A percentile compares a stretch with the other conserved stretches of the same genome.
These are phyloP conservation scores for Ormyrus nitidulus DNA, from an alignment of 2,888 invertebrate species.

Conservation along the genomic window DNA sequence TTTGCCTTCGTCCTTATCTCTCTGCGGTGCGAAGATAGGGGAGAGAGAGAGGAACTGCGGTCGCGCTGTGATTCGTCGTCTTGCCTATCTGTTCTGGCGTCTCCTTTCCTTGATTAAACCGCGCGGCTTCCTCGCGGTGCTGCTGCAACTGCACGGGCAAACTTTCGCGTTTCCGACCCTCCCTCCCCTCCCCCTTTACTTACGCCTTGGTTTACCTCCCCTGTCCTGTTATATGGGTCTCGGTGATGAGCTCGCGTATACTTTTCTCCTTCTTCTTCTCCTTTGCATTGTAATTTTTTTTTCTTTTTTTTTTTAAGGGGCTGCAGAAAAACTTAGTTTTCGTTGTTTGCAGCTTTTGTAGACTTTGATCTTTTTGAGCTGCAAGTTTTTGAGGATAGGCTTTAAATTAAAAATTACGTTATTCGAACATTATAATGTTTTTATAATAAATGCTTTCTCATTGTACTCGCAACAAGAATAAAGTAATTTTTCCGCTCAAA, in stretches of 20 bases:
- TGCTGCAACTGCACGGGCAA: conserved; percentile 40
- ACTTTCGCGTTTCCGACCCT: conserved; percentile 19
- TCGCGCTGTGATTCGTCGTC: conserved; percentile 26
- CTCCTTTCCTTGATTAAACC: conserved; percentile 70
- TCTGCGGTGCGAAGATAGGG: too few species aligned
- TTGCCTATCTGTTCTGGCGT: conserved; percentile 57
- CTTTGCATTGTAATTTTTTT: conserved; percentile 4
- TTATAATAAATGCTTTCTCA: too few species aligned
- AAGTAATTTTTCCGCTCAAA: too few species aligned
- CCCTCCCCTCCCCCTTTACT: background rate
- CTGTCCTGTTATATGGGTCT: conserved; percentile 30
- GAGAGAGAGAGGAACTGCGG: background rate
- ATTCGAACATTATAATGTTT: too few species aligned
- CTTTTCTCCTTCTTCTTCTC: conserved; percentile 5
- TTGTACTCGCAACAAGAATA: too few species aligned
- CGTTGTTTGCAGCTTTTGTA: too few species aligned
- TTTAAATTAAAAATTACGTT: too few species aligned
- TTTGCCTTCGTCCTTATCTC: background rate
- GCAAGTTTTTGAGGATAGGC: too few species aligned
- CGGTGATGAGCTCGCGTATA: conserved; percentile 39
- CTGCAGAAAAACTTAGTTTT: too few species aligned
- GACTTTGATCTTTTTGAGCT: too few species aligned
- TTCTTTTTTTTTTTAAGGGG: background rate
- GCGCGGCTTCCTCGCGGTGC: conserved; percentile 55
- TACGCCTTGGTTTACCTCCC: conserved; percentile 4